phyloP scores from a whole-genome alignment of 1,140 invertebrate species.

The Aphis craccivora region DNA sequence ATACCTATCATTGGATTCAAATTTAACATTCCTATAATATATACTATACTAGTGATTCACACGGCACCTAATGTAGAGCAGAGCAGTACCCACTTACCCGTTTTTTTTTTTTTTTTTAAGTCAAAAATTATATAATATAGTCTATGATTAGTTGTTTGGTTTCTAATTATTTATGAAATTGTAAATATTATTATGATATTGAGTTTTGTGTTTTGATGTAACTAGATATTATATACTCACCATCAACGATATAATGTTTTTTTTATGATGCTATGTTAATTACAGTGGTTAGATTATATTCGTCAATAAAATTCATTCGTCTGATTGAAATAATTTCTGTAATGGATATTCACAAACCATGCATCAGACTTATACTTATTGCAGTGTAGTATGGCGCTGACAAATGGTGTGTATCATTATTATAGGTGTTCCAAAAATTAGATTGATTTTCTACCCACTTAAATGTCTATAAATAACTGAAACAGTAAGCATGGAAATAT shows the following conservation, averaged over 20 bases:
- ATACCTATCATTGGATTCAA: too few relatives aligned
- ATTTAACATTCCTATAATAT: too few relatives aligned
- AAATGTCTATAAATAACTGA: too few relatives aligned
- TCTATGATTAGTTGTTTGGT: background rate
- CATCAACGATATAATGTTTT: background rate
- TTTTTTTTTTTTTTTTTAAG: too few relatives aligned
- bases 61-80: too few relatives aligned
- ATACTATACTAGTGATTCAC: too few relatives aligned
- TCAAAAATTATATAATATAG: background rate
- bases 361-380: background rate
- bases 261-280: background rate
- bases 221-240: too few relatives aligned
- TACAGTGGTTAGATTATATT: background rate
- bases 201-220: background rate
- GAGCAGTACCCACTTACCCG: too few relatives aligned
- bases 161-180: background rate
- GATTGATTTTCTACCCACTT: background rate
- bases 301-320: background rate
- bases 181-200: constrained; percentile 5
- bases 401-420: background rate
- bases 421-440: background rate
- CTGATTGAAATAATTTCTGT: background rate
- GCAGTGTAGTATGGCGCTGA: background rate
- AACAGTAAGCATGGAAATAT: too few relatives aligned
- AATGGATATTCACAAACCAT: background rate